These are phyloP conservation scores for Drosophila watanabei DNA, from an alignment of 1,140 invertebrate species.

Conservation along the genomic window DNA sequence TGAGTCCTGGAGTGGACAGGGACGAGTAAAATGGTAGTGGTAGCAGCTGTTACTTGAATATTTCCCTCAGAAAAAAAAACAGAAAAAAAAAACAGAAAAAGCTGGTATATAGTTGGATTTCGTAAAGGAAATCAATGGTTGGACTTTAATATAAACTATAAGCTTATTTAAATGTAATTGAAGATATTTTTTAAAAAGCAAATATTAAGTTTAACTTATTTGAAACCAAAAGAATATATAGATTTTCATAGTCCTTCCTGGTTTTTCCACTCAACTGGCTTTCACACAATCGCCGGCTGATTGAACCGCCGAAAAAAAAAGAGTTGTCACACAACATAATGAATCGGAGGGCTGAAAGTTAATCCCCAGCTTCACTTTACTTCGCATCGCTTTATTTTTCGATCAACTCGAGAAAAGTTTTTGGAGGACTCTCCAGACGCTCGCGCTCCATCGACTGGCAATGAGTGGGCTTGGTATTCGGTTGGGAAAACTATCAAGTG, in stretches of 20 bases:
- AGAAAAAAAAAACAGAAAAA: no score
- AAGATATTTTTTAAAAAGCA: no score
- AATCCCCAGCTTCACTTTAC: neutral
- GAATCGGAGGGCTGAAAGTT: slow-evolving; percentile 25
- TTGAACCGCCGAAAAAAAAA: slow-evolving; percentile 9
- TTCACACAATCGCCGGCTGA: slow-evolving; percentile 28
- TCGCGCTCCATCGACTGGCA: slow-evolving; percentile 54
- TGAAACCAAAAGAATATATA: no score
- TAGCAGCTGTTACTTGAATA: neutral
- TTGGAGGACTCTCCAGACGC: slow-evolving; percentile 39
- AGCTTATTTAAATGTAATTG: no score
- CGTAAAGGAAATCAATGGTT: no score
- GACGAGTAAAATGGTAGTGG: neutral
- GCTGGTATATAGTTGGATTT: no score
- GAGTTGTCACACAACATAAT: slow-evolving; percentile 48
- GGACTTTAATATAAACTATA: no score
- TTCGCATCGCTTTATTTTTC: slow-evolving; percentile 42
- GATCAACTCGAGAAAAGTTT: slow-evolving; percentile 57
- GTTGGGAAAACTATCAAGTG: slow-evolving; percentile 51
- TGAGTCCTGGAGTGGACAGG: neutral
- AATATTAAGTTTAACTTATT: no score
- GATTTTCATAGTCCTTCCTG: no score
- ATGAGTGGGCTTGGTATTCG: slow-evolving; percentile 39
- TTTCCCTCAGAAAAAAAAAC: no score
- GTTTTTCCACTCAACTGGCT: neutral